These are phyloP conservation scores for Chelmon rostratus DNA, from an alignment of 2,797 vertebrate species.

Conservation along the genomic window DNA sequence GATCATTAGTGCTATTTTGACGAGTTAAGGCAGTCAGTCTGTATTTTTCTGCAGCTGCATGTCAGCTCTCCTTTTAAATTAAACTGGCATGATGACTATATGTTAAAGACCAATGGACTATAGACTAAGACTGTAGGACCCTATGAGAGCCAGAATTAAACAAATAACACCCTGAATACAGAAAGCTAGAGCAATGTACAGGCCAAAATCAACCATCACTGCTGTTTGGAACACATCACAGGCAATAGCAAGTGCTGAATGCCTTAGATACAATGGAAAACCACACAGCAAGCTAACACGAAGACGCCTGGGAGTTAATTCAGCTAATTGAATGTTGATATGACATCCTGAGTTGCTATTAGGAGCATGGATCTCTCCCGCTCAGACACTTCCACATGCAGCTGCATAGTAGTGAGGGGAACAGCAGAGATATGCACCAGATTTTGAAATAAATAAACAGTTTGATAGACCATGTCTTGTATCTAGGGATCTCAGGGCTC, in stretches of 20 bases:
- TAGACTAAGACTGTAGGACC: background rate
- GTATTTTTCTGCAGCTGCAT: background rate
- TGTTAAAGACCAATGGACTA: no score
- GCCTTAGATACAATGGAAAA: background rate
- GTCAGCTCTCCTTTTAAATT: background rate
- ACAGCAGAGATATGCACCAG: background rate
- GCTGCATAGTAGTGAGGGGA: background rate
- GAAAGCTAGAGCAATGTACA: background rate
- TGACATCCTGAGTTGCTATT: background rate
- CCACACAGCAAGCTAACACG: background rate
- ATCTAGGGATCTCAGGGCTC: no score
- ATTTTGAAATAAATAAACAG: no score
- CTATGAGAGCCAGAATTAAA: background rate
- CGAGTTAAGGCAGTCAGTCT: background rate
- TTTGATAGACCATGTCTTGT: no score
- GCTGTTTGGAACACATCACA: background rate
- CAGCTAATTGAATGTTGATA: background rate
- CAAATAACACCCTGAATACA: background rate
- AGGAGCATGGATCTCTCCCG: background rate
- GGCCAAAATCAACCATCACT: background rate
- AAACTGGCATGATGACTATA: background rate
- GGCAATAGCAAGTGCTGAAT: background rate
- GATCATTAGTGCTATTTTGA: background rate
- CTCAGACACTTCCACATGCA: background rate
- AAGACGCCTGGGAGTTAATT: background rate